Percentiles rank a stretch among this genome's conserved stretches.
Evolutionary conservation across 2,797 vertebrate genomes (phyloP).

Genomic region (Silurus lanzhouensis): DNA sequence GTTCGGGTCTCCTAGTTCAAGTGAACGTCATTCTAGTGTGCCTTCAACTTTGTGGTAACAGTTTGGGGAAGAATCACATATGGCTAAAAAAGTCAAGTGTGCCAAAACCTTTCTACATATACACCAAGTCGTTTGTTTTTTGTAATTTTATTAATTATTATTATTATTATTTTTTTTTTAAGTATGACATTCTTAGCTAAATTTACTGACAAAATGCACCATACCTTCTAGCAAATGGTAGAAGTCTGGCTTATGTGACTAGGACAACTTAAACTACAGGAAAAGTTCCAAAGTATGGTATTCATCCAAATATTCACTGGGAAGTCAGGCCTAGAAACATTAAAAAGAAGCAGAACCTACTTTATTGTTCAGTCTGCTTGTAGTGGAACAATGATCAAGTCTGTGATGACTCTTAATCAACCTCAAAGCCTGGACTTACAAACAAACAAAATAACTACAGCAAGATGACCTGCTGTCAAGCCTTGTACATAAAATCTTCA

Average conservation of each 20-base stretch:
- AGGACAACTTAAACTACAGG: not conserved
- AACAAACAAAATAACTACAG: constrained; percentile 15
- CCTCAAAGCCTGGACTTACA: not conserved
- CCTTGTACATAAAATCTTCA: not conserved
- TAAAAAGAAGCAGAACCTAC: constrained; percentile 3
- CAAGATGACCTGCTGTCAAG: not conserved
- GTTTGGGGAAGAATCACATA: too few relatives aligned
- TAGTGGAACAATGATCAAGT: constrained; percentile 12
- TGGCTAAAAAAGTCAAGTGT: too few relatives aligned
- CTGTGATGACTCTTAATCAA: not conserved
- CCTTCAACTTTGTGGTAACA: too few relatives aligned
- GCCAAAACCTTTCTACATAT: too few relatives aligned
- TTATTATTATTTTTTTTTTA: not conserved
- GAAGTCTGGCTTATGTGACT: constrained; percentile 1
- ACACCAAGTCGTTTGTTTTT: too few relatives aligned
- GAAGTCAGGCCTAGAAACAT: not conserved
- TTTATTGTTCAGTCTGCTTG: constrained; percentile 17
- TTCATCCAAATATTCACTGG: not conserved
- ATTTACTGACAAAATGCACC: not conserved
- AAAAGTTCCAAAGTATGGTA: not conserved
- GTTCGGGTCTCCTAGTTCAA: too few relatives aligned
- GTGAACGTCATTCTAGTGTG: too few relatives aligned
- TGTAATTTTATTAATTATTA: too few relatives aligned
- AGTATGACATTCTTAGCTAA: not conserved
- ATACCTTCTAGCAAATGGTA: not conserved